Evolutionary conservation across 2,797 vertebrate genomes (phyloP).

Genomic region (Sebastes ruberrimus): DNA sequence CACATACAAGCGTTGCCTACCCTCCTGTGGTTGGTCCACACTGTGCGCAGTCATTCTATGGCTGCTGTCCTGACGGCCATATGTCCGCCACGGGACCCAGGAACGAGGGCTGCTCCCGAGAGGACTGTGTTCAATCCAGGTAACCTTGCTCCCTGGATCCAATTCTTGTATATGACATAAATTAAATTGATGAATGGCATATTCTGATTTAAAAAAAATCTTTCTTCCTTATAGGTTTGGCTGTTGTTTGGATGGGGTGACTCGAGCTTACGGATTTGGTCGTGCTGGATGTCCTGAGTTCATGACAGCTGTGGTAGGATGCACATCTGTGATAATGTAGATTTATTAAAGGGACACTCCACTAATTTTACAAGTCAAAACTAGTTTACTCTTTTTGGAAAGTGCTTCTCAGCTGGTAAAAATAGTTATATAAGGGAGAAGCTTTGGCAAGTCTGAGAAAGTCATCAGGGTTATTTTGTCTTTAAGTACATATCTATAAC

Average conservation of each 20-base stretch:
- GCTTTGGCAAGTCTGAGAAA: background rate
- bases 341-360: background rate
- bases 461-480: background rate
- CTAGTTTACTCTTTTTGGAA: background rate
- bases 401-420: background rate
- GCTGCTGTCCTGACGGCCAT: constrained; percentile 91
- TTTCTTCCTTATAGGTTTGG: constrained; percentile 81
- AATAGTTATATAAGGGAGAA: background rate
- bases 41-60: constrained; percentile 82
- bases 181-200: fast-evolving
- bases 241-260: constrained; percentile 91
- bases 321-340: background rate
- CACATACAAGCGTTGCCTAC: constrained; percentile 43
- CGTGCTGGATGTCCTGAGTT: constrained; percentile 82
- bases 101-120: constrained; percentile 80
- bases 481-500: background rate
- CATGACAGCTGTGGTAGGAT: constrained; percentile 51
- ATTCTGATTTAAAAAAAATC: background rate
- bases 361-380: background rate
- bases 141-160: constrained; percentile 39
- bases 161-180: background rate
- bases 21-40: constrained; percentile 47
- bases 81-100: constrained; percentile 78
- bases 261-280: constrained; percentile 82
- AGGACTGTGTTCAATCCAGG: constrained; percentile 84